Evolutionary conservation across 2,113 vertebrate genomes (phyloP).

Genomic region (Emydura subglobosa): DNA sequence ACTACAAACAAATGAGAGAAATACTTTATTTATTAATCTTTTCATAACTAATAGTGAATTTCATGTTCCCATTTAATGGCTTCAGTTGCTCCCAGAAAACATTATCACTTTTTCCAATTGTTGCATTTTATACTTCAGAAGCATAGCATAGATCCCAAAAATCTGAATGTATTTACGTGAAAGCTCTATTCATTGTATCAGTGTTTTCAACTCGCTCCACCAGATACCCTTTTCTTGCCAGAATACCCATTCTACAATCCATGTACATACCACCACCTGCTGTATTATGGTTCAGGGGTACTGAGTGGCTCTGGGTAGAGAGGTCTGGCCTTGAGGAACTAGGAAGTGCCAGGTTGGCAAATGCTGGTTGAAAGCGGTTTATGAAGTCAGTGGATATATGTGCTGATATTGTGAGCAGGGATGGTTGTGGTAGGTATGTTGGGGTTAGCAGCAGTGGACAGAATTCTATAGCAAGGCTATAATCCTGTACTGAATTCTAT

Average conservation of each 20-base stretch:
- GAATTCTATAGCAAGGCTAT: not conserved
- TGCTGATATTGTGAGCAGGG: not conserved
- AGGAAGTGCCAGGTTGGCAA: not conserved
- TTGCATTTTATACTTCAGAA: not conserved
- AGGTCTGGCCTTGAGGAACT: not conserved
- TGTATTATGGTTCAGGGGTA: not conserved
- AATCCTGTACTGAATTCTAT: not conserved
- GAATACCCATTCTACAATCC: not conserved
- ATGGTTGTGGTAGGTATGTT: not conserved
- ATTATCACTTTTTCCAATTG: not conserved
- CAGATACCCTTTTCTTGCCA: not conserved
- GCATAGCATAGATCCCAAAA: too few species aligned
- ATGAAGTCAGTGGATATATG: not conserved
- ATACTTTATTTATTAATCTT: fast-evolving
- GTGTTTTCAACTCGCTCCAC: not conserved
- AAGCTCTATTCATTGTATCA: too few species aligned
- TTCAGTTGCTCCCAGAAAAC: not conserved
- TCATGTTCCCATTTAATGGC: not conserved
- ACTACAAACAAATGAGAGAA: not conserved
- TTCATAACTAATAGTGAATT: not conserved
- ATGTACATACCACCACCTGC: fast-evolving
- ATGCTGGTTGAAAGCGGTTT: not conserved
- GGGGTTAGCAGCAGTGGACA: not conserved
- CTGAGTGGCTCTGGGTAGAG: not conserved
- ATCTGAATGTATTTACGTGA: too few species aligned